Evolutionary conservation across 2,113 vertebrate species (phyloP).

Genomic region (Baryphthengus martii): DNA sequence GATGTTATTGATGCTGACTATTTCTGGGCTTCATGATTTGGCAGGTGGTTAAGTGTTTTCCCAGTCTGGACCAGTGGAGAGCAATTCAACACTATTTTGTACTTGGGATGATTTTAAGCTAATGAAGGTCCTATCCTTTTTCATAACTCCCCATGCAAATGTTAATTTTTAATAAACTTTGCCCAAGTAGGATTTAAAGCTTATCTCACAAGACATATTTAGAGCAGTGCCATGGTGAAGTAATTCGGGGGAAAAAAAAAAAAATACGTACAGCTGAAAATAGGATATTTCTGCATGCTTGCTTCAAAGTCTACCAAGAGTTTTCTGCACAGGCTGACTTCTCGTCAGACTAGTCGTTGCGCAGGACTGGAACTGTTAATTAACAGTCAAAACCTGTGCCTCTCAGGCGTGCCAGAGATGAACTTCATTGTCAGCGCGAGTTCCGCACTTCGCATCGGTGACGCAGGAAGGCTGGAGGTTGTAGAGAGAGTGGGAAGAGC

Average conservation of each 20-base stretch:
- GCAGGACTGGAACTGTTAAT: conserved; percentile 48
- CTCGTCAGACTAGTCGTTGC: not conserved
- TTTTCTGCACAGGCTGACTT: conserved; percentile 3
- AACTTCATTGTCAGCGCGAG: not conserved
- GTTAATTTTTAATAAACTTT: conserved; percentile 76
- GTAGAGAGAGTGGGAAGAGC: not conserved
- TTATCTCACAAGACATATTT: conserved; percentile 75
- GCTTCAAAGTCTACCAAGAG: conserved; percentile 55
- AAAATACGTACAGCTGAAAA: conserved; percentile 60
- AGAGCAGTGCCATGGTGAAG: conserved; percentile 62
- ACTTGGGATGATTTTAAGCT: conserved; percentile 19
- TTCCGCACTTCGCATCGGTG: not conserved
- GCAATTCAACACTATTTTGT: conserved; percentile 18
- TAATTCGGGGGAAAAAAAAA: conserved; percentile 51
- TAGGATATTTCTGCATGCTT: conserved; percentile 69
- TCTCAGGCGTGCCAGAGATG: not conserved
- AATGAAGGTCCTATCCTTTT: conserved; percentile 51
- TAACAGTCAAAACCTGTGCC: not conserved
- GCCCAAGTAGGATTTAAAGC: conserved; percentile 70
- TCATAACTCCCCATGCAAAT: conserved; percentile 51
- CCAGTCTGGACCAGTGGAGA: not conserved
- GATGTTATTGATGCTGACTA: not conserved
- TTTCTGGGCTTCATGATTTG: not conserved
- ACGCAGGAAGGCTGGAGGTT: not conserved
- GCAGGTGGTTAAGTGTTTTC: not conserved